phyloP scores from a whole-genome alignment of 2,113 vertebrate species.

The Chlorodrepanis virens region DNA sequence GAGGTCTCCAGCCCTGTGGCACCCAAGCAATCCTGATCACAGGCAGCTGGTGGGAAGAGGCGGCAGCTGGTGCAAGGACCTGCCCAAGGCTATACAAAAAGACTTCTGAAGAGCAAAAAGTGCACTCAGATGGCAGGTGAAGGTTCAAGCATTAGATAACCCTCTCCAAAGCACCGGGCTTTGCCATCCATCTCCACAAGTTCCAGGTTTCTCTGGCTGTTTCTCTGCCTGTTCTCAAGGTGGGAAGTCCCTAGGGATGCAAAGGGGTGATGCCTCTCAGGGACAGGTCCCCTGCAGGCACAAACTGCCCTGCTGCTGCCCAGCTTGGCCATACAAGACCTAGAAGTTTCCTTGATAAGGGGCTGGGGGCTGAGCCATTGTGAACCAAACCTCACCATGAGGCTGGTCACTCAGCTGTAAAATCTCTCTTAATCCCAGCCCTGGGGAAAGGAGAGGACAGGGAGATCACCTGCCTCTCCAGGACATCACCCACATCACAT shows the following conservation, averaged over 20 bases:
- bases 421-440: constrained; percentile 54
- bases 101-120: neutral
- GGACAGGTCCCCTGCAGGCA: fast-evolving
- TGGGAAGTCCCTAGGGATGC: neutral
- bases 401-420: constrained; percentile 14
- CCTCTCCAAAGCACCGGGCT: neutral
- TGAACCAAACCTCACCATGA: neutral
- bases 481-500: neutral
- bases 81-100: neutral
- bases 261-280: neutral
- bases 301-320: fast-evolving
- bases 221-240: neutral
- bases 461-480: constrained; percentile 27
- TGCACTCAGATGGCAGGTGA: fast-evolving
- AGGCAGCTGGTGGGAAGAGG: neutral
- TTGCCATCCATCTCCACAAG: fast-evolving
- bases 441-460: constrained; percentile 7
- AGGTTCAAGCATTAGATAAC: neutral
- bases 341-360: neutral
- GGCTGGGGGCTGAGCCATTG: neutral
- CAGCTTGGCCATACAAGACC: neutral
- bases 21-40: neutral
- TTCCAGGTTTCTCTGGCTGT: neutral
- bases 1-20: fast-evolving
- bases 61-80: neutral